Conservation (phyloP, 2,888 invertebrate genomes). For the Stenodema calcarata region DNA sequence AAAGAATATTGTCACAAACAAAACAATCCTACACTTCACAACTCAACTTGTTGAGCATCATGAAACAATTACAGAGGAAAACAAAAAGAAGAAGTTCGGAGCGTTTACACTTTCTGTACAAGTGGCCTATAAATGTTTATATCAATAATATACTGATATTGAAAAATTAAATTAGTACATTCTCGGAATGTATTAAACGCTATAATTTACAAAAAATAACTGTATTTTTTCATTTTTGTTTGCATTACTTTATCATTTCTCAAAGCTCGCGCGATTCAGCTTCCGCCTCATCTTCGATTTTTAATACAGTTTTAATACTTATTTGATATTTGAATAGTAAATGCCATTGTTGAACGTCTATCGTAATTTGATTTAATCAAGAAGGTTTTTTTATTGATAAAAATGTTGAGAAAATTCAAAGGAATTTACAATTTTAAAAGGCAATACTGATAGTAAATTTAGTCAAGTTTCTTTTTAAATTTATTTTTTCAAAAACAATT, state of each 20-base stretch:
- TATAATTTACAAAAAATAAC: conserved; percentile 37
- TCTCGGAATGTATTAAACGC: conserved; percentile 15
- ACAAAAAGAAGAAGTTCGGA: neutral
- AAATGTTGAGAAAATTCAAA: neutral
- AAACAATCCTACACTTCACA: conserved; percentile 11
- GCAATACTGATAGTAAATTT: conserved; percentile 32
- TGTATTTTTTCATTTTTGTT: neutral
- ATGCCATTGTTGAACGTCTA: conserved; percentile 34
- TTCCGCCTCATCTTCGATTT: neutral
- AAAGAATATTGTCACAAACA: conserved; percentile 31
- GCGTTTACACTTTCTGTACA: neutral
- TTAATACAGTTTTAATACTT: neutral
- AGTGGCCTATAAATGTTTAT: conserved; percentile 17
- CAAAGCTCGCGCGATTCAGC: conserved; percentile 15
- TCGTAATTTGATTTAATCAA: neutral
- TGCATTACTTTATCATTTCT: neutral
- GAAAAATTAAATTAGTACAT: conserved; percentile 23
- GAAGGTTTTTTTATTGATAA: neutral
- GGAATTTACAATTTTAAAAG: neutral
- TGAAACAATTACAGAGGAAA: neutral
- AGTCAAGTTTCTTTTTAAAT: neutral
- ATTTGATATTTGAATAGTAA: conserved; percentile 36
- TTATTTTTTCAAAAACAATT: neutral
- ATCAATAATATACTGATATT: conserved; percentile 48
- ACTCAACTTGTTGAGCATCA: conserved; percentile 14